phyloP scores from a whole-genome alignment of 1,140 invertebrate species.

The Pseudomyrmex pallidus region DNA sequence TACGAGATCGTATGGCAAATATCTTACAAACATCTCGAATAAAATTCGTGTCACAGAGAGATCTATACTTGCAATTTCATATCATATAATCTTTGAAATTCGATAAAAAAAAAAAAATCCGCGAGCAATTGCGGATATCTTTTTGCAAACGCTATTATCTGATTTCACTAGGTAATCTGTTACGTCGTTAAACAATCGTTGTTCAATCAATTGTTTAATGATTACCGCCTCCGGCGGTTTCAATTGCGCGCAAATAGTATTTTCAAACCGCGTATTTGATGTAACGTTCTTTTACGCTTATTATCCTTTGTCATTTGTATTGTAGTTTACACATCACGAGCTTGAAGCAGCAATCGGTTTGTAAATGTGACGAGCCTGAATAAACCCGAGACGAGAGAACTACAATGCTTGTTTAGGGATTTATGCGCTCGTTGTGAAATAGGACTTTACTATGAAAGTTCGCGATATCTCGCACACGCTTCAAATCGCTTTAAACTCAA shows the following conservation, averaged over 20 bases:
- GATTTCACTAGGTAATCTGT: neutral
- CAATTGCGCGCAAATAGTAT: no score
- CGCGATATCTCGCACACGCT: conserved; percentile 22
- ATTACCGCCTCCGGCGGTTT: no score
- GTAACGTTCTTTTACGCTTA: no score
- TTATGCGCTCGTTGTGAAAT: neutral
- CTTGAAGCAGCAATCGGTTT: no score
- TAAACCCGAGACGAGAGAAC: neutral
- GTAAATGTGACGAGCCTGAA: no score
- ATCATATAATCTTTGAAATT: neutral
- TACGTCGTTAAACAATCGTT: no score
- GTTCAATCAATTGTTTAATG: no score
- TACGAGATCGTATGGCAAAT: neutral
- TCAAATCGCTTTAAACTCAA: conserved; percentile 14
- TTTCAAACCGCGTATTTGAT: no score
- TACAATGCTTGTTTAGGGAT: no score
- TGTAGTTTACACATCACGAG: no score
- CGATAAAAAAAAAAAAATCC: neutral
- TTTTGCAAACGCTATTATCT: neutral
- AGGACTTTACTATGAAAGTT: conserved; percentile 21
- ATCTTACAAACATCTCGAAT: conserved; percentile 1
- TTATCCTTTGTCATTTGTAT: no score
- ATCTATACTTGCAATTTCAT: conserved; percentile 3
- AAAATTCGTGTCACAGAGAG: neutral
- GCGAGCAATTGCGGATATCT: neutral